Conservation (phyloP, 1,140 invertebrate genomes). For the Matsumurasca onukii region DNA sequence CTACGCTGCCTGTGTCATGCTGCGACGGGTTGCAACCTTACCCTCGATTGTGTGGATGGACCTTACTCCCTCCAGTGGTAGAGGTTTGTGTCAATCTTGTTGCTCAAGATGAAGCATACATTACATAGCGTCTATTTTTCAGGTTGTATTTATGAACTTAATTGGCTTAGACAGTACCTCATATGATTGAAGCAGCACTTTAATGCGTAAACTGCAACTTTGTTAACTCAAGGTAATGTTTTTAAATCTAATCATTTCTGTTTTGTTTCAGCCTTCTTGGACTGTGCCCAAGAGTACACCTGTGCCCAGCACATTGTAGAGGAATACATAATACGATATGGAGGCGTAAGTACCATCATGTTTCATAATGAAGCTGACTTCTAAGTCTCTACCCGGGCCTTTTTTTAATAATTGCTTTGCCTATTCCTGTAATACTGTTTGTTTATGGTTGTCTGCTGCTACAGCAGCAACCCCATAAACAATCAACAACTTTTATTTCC, state of each 20-base stretch:
- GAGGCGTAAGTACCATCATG: constrained; percentile 48
- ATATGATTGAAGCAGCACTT: too few relatives aligned
- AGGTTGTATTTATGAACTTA: too few relatives aligned
- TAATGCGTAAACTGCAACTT: too few relatives aligned
- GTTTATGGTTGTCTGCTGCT: too few relatives aligned
- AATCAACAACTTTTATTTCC: too few relatives aligned
- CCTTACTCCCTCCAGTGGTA: too few relatives aligned
- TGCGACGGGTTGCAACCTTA: constrained; percentile 54
- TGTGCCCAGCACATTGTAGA: constrained; percentile 60
- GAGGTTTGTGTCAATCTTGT: too few relatives aligned
- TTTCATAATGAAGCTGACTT: neutral
- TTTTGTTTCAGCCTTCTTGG: constrained; percentile 58
- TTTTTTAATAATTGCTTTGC: neutral
- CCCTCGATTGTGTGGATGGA: constrained; percentile 51
- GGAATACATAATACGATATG: constrained; percentile 60
- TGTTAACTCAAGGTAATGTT: too few relatives aligned
- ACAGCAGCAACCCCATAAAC: too few relatives aligned
- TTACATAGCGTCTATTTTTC: too few relatives aligned
- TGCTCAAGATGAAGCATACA: too few relatives aligned
- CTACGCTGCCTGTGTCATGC: constrained; percentile 60
- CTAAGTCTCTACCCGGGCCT: neutral
- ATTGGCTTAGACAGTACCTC: too few relatives aligned
- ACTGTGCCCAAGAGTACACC: constrained; percentile 57
- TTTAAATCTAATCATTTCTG: neutral
- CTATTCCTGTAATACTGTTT: neutral